phyloP scores from a whole-genome alignment of 1,140 invertebrate genomes.

The Elysia chlorotica region DNA sequence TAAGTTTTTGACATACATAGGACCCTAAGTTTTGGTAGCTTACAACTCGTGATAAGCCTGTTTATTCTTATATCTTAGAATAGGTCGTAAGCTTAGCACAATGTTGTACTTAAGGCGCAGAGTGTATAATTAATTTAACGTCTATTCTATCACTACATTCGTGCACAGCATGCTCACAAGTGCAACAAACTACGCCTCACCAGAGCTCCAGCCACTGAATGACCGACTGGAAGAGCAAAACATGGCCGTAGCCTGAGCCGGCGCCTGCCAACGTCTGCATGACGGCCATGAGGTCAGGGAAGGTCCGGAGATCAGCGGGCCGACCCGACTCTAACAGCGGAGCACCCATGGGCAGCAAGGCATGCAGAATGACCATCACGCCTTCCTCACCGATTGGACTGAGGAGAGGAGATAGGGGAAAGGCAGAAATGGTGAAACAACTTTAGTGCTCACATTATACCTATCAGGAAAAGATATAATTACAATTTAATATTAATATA shows the following conservation, averaged over 20 bases:
- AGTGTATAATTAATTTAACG: no score
- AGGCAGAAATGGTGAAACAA: no score
- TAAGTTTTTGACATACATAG: no score
- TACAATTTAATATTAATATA: no score
- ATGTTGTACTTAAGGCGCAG: background rate
- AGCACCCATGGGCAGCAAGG: constrained; percentile 77
- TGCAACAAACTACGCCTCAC: no score
- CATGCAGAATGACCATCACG: constrained; percentile 74
- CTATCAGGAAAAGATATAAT: no score
- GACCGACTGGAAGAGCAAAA: constrained; percentile 78
- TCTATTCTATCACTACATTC: no score
- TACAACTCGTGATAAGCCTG: background rate
- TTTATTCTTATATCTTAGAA: background rate
- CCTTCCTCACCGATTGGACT: constrained; percentile 70
- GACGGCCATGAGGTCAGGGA: constrained; percentile 81
- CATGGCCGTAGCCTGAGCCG: constrained; percentile 76
- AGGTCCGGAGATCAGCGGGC: constrained; percentile 73
- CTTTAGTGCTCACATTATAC: no score
- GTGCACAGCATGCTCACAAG: no score
- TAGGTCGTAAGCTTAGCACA: no score
- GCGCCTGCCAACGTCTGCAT: constrained; percentile 82
- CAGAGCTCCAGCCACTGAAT: constrained; percentile 74
- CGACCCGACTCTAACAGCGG: constrained; percentile 68
- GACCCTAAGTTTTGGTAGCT: background rate
- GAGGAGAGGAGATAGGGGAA: no score